Evolutionary conservation across 2,888 invertebrate genomes (phyloP).

Genomic region (Sphaeridia pumilis): DNA sequence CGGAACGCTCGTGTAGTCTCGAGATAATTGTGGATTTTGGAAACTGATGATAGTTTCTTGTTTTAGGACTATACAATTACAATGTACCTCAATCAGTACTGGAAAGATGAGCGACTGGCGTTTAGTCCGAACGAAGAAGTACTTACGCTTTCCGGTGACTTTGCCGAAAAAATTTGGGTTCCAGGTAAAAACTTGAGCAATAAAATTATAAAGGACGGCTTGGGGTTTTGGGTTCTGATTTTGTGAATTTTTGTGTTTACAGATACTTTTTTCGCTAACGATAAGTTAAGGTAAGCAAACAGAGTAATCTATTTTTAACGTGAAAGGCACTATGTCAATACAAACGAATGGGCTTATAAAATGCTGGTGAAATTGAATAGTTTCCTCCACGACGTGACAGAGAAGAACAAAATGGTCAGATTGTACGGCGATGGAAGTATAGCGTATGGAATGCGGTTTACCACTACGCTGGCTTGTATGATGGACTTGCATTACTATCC

Average conservation of each 20-base stretch:
- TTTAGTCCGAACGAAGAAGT: slow-evolving; percentile 77
- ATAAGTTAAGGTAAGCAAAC: slow-evolving; percentile 93
- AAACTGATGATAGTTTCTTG: no score
- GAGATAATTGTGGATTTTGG: no score
- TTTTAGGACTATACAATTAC: slow-evolving; percentile 98
- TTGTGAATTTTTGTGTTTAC: no score
- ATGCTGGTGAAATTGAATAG: no score
- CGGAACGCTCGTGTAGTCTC: no score
- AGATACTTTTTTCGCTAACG: slow-evolving; percentile 97
- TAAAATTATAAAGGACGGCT: not conserved
- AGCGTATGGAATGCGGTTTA: slow-evolving; percentile 97
- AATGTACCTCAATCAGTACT: slow-evolving; percentile 97
- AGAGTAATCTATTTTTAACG: no score
- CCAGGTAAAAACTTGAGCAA: slow-evolving; percentile 43
- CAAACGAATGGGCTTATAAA: no score
- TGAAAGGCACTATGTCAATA: no score
- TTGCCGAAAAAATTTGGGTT: slow-evolving; percentile 97
- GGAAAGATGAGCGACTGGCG: slow-evolving; percentile 90
- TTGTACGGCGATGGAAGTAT: slow-evolving; percentile 88
- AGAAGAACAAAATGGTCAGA: slow-evolving; percentile 91
- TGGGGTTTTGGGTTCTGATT: not conserved
- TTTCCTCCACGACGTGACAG: slow-evolving; percentile 96
- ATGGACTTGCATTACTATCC: slow-evolving; percentile 99
- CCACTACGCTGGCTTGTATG: slow-evolving; percentile 96
- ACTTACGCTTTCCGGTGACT: slow-evolving; percentile 89